These are phyloP conservation scores for Melanchra persicariae DNA, from an alignment of 2,888 invertebrate genomes.

Conservation along the genomic window DNA sequence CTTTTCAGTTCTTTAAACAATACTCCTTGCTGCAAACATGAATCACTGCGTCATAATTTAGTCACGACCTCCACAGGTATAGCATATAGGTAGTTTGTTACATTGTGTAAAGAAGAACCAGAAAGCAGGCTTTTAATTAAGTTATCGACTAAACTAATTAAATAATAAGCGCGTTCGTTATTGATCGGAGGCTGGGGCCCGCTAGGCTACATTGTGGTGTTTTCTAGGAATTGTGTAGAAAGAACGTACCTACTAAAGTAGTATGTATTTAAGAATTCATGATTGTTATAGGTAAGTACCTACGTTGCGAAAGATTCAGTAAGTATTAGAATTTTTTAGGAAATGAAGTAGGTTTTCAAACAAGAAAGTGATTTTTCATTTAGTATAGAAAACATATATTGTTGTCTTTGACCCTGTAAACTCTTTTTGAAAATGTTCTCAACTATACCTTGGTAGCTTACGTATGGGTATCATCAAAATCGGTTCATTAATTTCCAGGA, in stretches of 20 bases:
- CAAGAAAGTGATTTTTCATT: too few relatives aligned
- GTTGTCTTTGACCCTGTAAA: too few relatives aligned
- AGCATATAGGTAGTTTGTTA: neutral
- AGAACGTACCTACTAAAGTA: too few relatives aligned
- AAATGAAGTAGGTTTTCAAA: neutral
- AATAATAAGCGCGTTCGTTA: slow-evolving; percentile 2
- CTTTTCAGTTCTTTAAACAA: too few relatives aligned
- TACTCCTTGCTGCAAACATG: too few relatives aligned
- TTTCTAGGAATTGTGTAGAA: neutral
- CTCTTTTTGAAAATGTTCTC: too few relatives aligned
- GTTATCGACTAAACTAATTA: slow-evolving; percentile 39
- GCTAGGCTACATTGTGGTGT: neutral
- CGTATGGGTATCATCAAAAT: too few relatives aligned
- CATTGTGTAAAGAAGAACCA: slow-evolving; percentile 24
- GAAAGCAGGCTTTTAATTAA: slow-evolving; percentile 29
- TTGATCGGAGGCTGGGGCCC: neutral
- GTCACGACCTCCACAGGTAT: neutral
- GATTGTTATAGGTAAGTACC: neutral
- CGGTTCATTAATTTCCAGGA: too few relatives aligned
- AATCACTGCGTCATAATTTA: neutral
- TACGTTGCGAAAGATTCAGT: neutral
- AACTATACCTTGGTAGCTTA: too few relatives aligned
- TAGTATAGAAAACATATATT: too few relatives aligned
- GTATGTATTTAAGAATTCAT: neutral
- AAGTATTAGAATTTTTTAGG: neutral